Evolutionary conservation across 2,888 invertebrate species (phyloP).

Genomic region (Imbricaverruca yamaguchii): DNA sequence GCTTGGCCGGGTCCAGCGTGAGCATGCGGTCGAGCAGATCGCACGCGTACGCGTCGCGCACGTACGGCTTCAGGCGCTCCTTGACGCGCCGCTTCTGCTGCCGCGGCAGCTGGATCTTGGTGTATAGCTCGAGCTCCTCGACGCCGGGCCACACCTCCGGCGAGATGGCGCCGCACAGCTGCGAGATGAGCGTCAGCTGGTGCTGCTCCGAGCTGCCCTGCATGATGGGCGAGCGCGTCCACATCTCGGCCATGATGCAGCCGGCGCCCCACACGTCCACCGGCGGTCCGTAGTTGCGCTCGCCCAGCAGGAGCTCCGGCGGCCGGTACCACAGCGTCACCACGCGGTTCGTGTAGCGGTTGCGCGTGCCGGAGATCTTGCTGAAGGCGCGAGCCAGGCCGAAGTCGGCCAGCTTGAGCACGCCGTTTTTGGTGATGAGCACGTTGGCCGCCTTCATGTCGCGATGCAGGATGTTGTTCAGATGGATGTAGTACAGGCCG

Average conservation of each 20-base stretch:
- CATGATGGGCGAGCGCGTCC: constrained; percentile 87
- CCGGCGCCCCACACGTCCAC: constrained; percentile 91
- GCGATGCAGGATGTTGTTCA: constrained; percentile 85
- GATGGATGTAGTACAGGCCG: constrained; percentile 92
- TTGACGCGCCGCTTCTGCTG: constrained; percentile 68
- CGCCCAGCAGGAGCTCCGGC: constrained; percentile 62
- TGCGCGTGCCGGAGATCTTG: constrained; percentile 73
- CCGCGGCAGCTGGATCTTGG: constrained; percentile 77
- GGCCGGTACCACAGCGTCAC: constrained; percentile 93
- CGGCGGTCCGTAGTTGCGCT: constrained; percentile 91
- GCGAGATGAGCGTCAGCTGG: constrained; percentile 87
- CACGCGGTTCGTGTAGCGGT: constrained; percentile 92
- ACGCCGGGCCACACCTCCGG: constrained; percentile 91
- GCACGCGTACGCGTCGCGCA: constrained; percentile 84
- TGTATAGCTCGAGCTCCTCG: constrained; percentile 76
- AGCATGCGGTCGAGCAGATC: constrained; percentile 87
- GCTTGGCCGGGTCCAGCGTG: constrained; percentile 81
- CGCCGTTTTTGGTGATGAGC: constrained; percentile 87
- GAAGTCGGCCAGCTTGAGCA: constrained; percentile 93
- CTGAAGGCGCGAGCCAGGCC: constrained; percentile 93
- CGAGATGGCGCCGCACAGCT: constrained; percentile 91
- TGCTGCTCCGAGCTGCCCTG: constrained; percentile 95
- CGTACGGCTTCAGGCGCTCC: constrained; percentile 77
- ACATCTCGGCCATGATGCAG: constrained; percentile 99
- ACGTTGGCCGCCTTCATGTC: constrained; percentile 99